A percentile compares a stretch with the other conserved stretches of the same genome.
Evolutionary conservation across 2,888 invertebrate genomes (phyloP).

Genomic region (Ctenicera cuprea): DNA sequence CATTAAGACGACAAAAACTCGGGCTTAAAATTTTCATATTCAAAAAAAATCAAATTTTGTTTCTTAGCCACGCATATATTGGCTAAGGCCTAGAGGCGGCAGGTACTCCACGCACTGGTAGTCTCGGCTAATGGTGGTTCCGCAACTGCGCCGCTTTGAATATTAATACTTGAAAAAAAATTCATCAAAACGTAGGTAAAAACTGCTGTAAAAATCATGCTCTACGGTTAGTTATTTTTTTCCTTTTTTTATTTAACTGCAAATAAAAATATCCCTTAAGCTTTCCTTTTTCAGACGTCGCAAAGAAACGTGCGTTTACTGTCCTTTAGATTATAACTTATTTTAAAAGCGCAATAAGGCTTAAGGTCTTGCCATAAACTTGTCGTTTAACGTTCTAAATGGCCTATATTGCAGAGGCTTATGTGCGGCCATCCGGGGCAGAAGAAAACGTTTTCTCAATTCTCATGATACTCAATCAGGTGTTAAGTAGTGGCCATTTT

Average conservation of each 20-base stretch:
- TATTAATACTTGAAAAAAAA: too few species aligned
- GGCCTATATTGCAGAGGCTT: constrained; percentile 40
- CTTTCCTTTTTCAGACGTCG: constrained; percentile 12
- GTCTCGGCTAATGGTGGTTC: too few species aligned
- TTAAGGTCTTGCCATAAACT: constrained; percentile 51
- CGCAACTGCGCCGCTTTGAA: too few species aligned
- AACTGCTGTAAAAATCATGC: too few species aligned
- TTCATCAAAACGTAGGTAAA: too few species aligned
- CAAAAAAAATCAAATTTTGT: too few species aligned
- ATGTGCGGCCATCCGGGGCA: constrained; percentile 30
- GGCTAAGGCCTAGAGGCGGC: too few species aligned
- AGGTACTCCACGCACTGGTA: too few species aligned
- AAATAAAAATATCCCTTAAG: constrained; percentile 17
- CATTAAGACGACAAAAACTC: too few species aligned
- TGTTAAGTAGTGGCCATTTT: constrained; percentile 35
- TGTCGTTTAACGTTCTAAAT: constrained; percentile 50
- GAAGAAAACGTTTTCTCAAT: constrained; percentile 26
- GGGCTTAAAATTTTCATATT: too few species aligned
- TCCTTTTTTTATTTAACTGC: constrained; percentile 4
- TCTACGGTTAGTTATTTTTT: too few species aligned
- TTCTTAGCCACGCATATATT: too few species aligned
- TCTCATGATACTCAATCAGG: constrained; percentile 37
- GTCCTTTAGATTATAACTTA: constrained; percentile 50
- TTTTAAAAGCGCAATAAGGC: constrained; percentile 54
- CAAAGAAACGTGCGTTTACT: constrained; percentile 30